These are phyloP conservation scores for Alentia gelatinosa DNA, from an alignment of 2,888 invertebrate genomes.

Conservation along the genomic window DNA sequence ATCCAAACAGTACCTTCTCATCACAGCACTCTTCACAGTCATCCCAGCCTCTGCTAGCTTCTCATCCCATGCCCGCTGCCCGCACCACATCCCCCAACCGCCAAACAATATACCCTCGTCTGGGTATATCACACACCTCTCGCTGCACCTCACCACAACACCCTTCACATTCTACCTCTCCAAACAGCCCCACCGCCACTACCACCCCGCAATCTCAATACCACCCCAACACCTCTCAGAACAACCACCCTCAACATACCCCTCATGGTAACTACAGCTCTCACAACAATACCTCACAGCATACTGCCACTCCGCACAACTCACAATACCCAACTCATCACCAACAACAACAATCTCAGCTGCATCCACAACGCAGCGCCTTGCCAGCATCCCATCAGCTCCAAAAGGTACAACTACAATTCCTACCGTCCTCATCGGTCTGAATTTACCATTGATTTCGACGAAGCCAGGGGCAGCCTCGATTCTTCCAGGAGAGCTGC, in stretches of 20 bases:
- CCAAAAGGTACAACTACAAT: slow-evolving; percentile 26
- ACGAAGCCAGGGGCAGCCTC: no score
- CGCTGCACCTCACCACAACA: no score
- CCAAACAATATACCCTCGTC: background rate
- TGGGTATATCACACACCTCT: background rate
- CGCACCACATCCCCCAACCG: background rate
- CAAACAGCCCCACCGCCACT: background rate
- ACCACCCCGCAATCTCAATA: background rate
- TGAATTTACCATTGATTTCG: no score
- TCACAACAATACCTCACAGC: background rate
- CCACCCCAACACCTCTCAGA: background rate
- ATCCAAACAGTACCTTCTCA: background rate
- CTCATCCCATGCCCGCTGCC: background rate
- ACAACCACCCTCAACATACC: background rate
- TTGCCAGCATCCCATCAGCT: slow-evolving; percentile 24
- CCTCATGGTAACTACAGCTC: background rate
- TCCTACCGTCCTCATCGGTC: slow-evolving; percentile 27
- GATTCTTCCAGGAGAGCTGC: no score
- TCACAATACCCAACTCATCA: background rate
- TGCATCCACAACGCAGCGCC: background rate
- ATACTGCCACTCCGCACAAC: background rate
- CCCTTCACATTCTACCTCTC: background rate
- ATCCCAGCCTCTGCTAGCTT: background rate
- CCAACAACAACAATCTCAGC: background rate
- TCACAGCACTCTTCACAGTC: background rate